phyloP scores from a whole-genome alignment of 1,140 invertebrate species.

The Temnothorax nylanderi region DNA sequence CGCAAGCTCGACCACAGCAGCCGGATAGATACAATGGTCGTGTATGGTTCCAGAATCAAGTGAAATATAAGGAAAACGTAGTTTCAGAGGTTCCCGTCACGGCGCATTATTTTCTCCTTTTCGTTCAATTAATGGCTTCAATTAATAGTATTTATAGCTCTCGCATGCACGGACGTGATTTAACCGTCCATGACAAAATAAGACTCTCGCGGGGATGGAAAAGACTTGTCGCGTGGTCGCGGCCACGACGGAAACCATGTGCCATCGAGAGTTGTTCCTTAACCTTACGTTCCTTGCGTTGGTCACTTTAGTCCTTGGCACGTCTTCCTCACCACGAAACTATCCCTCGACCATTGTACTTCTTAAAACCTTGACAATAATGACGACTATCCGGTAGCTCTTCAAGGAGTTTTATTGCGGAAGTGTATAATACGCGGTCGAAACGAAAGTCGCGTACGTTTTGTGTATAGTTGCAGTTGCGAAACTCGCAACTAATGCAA shows the following conservation, averaged over 20 bases:
- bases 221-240: slow-evolving; percentile 37
- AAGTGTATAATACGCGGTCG: slow-evolving; percentile 39
- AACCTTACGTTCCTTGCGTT: background rate
- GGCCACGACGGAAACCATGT: background rate
- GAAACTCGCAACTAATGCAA: slow-evolving; percentile 27
- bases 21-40: slow-evolving; percentile 31
- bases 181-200: slow-evolving; percentile 49
- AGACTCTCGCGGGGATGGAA: slow-evolving; percentile 23
- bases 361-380: slow-evolving; percentile 56
- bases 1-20: slow-evolving; percentile 21
- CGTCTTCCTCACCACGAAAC: background rate
- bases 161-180: slow-evolving; percentile 17
- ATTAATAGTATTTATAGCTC: slow-evolving; percentile 25
- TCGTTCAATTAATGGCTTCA: slow-evolving; percentile 44
- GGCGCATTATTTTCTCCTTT: slow-evolving; percentile 20
- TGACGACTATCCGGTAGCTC: slow-evolving; percentile 37
- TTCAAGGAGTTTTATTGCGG: slow-evolving; percentile 44
- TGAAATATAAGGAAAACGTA: slow-evolving; percentile 43
- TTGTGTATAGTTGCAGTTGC: slow-evolving; percentile 5
- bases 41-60: slow-evolving; percentile 39
- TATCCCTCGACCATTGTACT: slow-evolving; percentile 22
- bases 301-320: slow-evolving; percentile 16
- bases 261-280: slow-evolving; percentile 8
- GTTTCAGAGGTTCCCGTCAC: background rate
- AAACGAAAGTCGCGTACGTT: slow-evolving; percentile 34